Evolutionary conservation across 2,797 vertebrate species (phyloP), one percentile per base, ranked within the genome.

Genomic region (Acrossocheilus wenchowensis): DNA sequence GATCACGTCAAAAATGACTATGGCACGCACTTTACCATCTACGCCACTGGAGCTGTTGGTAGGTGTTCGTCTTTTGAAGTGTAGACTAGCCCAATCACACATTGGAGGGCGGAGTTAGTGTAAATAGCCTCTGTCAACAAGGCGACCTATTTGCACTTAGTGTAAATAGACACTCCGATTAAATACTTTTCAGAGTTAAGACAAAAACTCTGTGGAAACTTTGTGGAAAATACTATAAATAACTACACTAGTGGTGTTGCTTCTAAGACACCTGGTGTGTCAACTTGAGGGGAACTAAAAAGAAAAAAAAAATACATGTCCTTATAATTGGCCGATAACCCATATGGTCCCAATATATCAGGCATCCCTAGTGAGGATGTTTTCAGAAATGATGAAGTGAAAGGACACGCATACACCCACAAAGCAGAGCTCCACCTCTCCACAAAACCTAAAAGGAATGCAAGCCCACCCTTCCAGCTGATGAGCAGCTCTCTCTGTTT

Each of bases 391-490:
- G 11, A 85, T 57, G 41, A 72, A 80, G 69, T 64, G 82, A 81
- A 77, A 87, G 79, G 73, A 84, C 34, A 48, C 30, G 72, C 79
- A 87, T 73, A 86, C 87, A 54, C 57, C 39, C 52, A 57, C 23
- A 81, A 83, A 64, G 30, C 21, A 21, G 54, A 81, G 73, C 48
- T 82, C 78, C 74, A 82, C 72, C 68, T 84, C 50, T 26, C 68
- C 57, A 39, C 52, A 36, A 68, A 89, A 87, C 74, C 81, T 75
- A 78, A 83, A 11, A 60, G 73, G 74, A 74, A 82, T 73, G 52
- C 72, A 75, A 84, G 72, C 81, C 57, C 75, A 82, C 43, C 80
- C 48, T 81, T 87, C 74, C 81, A 86, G 82, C 85, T 64, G 45
- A 57, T 34, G 39, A 81, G 26, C 78, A 41, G 30, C 73, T 68